Evolutionary conservation across 2,888 invertebrate species (phyloP).

Genomic region (Volucella zonaria): DNA sequence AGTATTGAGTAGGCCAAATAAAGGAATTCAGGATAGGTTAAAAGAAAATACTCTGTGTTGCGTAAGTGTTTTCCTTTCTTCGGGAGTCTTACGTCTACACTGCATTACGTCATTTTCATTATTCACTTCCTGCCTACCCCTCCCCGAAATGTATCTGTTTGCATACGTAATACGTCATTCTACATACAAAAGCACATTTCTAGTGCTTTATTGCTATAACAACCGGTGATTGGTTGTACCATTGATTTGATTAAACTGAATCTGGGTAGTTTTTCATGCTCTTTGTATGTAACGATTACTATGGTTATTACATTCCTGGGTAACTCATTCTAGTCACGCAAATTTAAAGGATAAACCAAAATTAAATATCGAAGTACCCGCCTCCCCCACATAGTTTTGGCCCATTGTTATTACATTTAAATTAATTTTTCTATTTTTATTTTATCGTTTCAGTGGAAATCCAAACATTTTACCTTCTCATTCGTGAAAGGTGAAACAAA

Average conservation of each 20-base stretch:
- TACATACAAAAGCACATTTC: slow-evolving; percentile 12
- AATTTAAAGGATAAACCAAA: slow-evolving; percentile 15
- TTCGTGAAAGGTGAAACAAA: slow-evolving; percentile 65
- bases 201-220: slow-evolving; percentile 14
- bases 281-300: slow-evolving; percentile 11
- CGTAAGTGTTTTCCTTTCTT: too few species aligned
- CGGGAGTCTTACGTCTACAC: too few species aligned
- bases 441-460: slow-evolving; percentile 58
- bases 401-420: background rate
- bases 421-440: slow-evolving; percentile 16
- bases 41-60: too few species aligned
- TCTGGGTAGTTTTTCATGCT: slow-evolving; percentile 21
- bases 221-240: background rate
- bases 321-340: slow-evolving; percentile 56
- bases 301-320: slow-evolving; percentile 43
- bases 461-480: slow-evolving; percentile 63
- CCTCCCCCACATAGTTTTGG: slow-evolving; percentile 1
- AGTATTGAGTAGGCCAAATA: too few species aligned
- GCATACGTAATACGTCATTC: background rate
- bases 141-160: too few species aligned
- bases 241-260: slow-evolving; percentile 42
- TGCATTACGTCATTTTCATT: too few species aligned
- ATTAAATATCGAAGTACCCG: background rate
- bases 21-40: too few species aligned
- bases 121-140: too few species aligned